Percentiles rank a stretch among this genome's conserved stretches.
phyloP scores from a whole-genome alignment of 2,113 vertebrate species.

The Cynocephalus volans region DNA sequence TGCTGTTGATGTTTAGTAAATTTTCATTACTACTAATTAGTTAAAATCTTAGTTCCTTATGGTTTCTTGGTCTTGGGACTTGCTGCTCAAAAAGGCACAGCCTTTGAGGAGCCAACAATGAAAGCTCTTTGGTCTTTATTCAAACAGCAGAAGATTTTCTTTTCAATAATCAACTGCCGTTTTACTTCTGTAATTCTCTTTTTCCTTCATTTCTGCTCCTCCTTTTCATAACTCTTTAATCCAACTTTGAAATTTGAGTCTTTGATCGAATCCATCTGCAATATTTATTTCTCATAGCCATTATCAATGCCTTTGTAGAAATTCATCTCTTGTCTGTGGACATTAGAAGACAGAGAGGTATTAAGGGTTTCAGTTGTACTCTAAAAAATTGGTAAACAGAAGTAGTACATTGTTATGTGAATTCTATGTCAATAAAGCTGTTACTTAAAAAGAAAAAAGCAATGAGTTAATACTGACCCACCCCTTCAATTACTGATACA shows the following conservation, averaged over 20 bases:
- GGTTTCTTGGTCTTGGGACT: slow-evolving; percentile 58
- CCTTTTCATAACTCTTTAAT: slow-evolving; percentile 33
- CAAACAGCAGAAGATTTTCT: slow-evolving; percentile 64
- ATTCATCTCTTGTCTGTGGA: slow-evolving; percentile 1
- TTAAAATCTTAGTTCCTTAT: slow-evolving; percentile 50
- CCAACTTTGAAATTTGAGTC: slow-evolving; percentile 52
- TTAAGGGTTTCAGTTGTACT: background rate
- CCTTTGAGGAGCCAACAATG: background rate
- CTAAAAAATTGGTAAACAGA: slow-evolving; percentile 18
- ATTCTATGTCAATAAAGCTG: slow-evolving; percentile 2
- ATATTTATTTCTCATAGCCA: slow-evolving; percentile 54
- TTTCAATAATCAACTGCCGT: slow-evolving; percentile 47
- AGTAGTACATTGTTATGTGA: background rate
- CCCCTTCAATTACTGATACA: background rate
- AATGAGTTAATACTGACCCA: background rate
- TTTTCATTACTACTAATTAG: slow-evolving; percentile 60
- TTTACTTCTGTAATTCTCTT: slow-evolving; percentile 61
- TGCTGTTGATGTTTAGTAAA: background rate
- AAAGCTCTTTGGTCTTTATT: slow-evolving; percentile 62
- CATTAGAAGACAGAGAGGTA: background rate
- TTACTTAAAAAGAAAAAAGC: background rate
- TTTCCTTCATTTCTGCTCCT: slow-evolving; percentile 15
- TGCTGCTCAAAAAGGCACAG: slow-evolving; percentile 9
- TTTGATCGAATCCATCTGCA: slow-evolving; percentile 50
- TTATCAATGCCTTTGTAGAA: slow-evolving; percentile 31